Conservation (phyloP, 2,113 vertebrate genomes). For the Edolisoma coerulescens region DNA sequence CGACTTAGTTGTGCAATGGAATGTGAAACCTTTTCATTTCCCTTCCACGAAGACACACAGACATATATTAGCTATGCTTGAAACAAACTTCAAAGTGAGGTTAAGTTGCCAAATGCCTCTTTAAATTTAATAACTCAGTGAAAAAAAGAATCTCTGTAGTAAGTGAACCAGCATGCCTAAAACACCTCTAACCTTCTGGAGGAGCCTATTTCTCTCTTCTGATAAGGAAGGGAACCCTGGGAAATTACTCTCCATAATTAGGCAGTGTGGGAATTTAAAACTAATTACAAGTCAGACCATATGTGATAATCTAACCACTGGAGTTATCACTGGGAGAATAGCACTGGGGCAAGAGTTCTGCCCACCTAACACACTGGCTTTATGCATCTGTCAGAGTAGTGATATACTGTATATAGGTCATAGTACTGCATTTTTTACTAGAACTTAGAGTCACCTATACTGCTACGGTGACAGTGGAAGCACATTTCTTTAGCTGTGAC, state of each 20-base stretch:
- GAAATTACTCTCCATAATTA: background rate
- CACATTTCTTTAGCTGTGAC: background rate
- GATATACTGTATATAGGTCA: background rate
- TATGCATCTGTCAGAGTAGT: background rate
- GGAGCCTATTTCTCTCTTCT: background rate
- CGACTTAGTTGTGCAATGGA: background rate
- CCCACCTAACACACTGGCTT: background rate
- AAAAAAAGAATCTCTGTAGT: background rate
- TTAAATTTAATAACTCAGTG: background rate
- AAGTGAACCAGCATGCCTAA: background rate
- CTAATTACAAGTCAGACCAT: background rate
- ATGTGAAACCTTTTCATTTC: background rate
- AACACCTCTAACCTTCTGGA: background rate
- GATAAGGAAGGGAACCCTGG: background rate
- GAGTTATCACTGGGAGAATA: background rate
- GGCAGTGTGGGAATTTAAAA: background rate
- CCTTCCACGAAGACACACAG: background rate
- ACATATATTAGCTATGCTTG: background rate
- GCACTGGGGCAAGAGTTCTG: background rate
- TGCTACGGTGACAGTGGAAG: background rate
- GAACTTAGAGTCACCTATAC: background rate
- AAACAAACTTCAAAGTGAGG: background rate
- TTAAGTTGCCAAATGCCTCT: background rate
- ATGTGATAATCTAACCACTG: background rate
- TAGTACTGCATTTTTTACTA: background rate